Conservation (phyloP, 1,140 invertebrate genomes). For the Ceratina japonica region DNA sequence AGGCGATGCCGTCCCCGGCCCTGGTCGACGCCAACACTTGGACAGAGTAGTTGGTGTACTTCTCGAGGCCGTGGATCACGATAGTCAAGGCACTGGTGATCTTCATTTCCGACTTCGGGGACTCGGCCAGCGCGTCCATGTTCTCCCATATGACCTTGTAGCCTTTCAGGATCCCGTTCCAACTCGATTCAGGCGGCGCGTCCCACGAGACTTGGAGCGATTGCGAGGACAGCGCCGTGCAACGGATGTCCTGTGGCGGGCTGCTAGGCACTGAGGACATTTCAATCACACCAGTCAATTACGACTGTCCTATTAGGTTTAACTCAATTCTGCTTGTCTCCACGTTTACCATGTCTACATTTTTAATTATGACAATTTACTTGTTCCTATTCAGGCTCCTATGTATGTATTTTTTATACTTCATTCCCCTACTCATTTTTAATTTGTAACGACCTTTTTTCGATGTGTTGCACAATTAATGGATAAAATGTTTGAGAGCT, state of each 20-base stretch:
- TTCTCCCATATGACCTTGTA: constrained; percentile 90
- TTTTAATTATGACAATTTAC: too few species aligned
- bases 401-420: too few species aligned
- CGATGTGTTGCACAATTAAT: too few species aligned
- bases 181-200: constrained; percentile 87
- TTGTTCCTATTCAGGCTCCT: too few species aligned
- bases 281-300: constrained; percentile 18
- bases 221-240: constrained; percentile 88
- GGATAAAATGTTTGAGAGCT: not conserved
- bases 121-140: constrained; percentile 73
- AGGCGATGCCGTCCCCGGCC: constrained; percentile 92
- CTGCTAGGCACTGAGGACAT: constrained; percentile 85
- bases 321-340: not conserved
- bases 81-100: constrained; percentile 85
- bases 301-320: not conserved
- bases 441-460: not conserved
- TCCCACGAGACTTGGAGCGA: constrained; percentile 93
- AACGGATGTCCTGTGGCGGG: constrained; percentile 89
- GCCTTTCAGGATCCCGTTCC: constrained; percentile 93
- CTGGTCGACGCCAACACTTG: constrained; percentile 91
- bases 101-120: constrained; percentile 80
- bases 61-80: constrained; percentile 84
- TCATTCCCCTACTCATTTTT: too few species aligned
- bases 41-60: constrained; percentile 96
- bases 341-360: too few species aligned